phyloP scores from a whole-genome alignment of 2,888 invertebrate genomes.

The Oscheius myriophilus region DNA sequence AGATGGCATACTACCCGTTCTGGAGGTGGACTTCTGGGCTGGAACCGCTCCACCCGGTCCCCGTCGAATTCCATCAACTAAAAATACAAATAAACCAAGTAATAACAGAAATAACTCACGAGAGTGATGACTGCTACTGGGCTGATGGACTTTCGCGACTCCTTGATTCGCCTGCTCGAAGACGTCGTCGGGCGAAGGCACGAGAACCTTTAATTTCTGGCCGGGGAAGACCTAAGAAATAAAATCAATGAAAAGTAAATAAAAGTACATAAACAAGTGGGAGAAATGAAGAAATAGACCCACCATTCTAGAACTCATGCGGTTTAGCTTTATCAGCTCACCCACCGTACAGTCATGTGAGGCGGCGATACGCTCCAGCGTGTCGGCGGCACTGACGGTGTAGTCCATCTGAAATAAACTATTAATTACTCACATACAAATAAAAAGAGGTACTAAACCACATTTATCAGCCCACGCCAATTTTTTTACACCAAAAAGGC shows the following conservation, averaged over 20 bases:
- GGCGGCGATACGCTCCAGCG: slow-evolving; percentile 68
- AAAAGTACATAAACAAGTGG: too few relatives aligned
- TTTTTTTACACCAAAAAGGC: too few relatives aligned
- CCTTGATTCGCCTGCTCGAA: slow-evolving; percentile 31
- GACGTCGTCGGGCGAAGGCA: slow-evolving; percentile 56
- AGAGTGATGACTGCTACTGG: background rate
- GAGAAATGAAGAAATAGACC: slow-evolving; percentile 11
- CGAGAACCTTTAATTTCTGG: slow-evolving; percentile 66
- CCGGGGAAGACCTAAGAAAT: slow-evolving; percentile 67
- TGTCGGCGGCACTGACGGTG: slow-evolving; percentile 62
- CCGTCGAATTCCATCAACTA: slow-evolving; percentile 56
- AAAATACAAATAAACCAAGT: slow-evolving; percentile 14
- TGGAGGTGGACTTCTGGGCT: slow-evolving; percentile 44
- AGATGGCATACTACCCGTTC: slow-evolving; percentile 55
- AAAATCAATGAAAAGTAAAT: too few relatives aligned
- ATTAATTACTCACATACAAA: too few relatives aligned
- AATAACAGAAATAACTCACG: slow-evolving; percentile 4
- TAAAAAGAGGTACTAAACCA: too few relatives aligned
- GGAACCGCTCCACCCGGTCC: slow-evolving; percentile 67
- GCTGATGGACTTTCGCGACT: slow-evolving; percentile 19
- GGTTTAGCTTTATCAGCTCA: slow-evolving; percentile 92
- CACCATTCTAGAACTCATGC: slow-evolving; percentile 80
- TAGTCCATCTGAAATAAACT: slow-evolving; percentile 66
- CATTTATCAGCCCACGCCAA: too few relatives aligned
- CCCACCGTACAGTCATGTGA: slow-evolving; percentile 89